Percentiles rank a stretch among this genome's conserved stretches.
These are phyloP conservation scores for Athalia rosae DNA, from an alignment of 2,888 invertebrate species.

Conservation along the genomic window DNA sequence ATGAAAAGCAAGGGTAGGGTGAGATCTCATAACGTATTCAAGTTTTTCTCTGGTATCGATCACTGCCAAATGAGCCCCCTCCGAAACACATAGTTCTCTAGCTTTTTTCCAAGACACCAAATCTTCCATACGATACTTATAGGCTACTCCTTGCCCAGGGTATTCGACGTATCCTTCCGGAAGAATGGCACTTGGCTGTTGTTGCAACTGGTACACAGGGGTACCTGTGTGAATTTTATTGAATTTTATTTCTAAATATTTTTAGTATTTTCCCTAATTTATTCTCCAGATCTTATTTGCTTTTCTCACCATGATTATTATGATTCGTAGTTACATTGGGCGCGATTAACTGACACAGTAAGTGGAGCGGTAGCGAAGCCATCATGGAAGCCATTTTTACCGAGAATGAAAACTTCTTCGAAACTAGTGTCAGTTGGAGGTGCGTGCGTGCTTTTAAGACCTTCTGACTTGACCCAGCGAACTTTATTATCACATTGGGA, in stretches of 20 bases:
- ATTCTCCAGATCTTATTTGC: not conserved
- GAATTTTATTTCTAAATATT: not conserved
- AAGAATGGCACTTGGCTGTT: not conserved
- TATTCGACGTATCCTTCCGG: constrained; percentile 7
- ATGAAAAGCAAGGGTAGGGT: rapidly evolving
- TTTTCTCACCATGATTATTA: not conserved
- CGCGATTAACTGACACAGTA: not conserved
- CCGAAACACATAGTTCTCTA: not conserved
- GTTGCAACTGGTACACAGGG: too few species aligned
- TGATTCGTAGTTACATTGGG: not conserved
- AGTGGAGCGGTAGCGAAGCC: not conserved
- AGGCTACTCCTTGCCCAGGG: constrained; percentile 1
- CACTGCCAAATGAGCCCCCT: constrained; percentile 14
- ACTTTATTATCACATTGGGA: not conserved
- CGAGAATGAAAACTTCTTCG: not conserved
- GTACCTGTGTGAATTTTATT: not conserved
- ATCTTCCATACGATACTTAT: not conserved
- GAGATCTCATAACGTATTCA: not conserved
- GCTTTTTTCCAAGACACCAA: not conserved
- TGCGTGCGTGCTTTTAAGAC: not conserved
- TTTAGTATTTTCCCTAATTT: not conserved
- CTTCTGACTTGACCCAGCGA: not conserved
- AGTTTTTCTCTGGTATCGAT: not conserved
- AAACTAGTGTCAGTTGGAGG: not conserved
- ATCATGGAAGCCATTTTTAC: not conserved